Conservation (phyloP, 2,888 invertebrate genomes). For the Sthenelais limicola region DNA sequence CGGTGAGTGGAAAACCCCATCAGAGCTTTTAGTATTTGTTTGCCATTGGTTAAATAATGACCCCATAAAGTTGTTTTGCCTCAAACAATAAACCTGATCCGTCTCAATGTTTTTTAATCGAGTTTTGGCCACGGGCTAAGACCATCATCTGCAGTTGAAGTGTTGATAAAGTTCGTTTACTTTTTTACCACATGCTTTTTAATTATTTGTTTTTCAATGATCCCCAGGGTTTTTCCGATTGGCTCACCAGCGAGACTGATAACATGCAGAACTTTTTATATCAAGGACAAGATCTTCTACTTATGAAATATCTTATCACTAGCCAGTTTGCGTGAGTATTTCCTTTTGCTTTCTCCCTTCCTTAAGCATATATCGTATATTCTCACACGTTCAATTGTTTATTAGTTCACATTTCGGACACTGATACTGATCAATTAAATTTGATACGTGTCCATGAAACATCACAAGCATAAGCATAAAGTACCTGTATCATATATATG, state of each 20-base stretch:
- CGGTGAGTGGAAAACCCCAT: conserved; percentile 43
- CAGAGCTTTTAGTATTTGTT: too few relatives aligned
- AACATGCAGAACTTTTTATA: conserved; percentile 35
- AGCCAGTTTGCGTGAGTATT: conserved; percentile 53
- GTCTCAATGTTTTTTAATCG: too few relatives aligned
- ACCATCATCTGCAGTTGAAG: too few relatives aligned
- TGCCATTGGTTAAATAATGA: too few relatives aligned
- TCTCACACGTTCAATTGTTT: too few relatives aligned
- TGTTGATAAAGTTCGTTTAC: too few relatives aligned
- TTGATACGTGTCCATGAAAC: not conserved
- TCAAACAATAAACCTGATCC: too few relatives aligned
- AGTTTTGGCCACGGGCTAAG: too few relatives aligned
- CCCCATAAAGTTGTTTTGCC: too few relatives aligned
- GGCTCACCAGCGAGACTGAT: conserved; percentile 52
- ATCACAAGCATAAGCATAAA: not conserved
- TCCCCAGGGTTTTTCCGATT: conserved; percentile 54
- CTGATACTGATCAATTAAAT: not conserved
- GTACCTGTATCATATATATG: too few relatives aligned
- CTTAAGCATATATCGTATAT: too few relatives aligned
- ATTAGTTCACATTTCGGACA: not conserved
- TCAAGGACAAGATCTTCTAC: conserved; percentile 51
- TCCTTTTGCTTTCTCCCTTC: not conserved
- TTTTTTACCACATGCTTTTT: too few relatives aligned
- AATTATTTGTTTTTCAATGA: not conserved
- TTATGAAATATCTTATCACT: conserved; percentile 54